These are phyloP conservation scores for Parnassius smintheus DNA, from an alignment of 2,888 invertebrate genomes.

Conservation along the genomic window DNA sequence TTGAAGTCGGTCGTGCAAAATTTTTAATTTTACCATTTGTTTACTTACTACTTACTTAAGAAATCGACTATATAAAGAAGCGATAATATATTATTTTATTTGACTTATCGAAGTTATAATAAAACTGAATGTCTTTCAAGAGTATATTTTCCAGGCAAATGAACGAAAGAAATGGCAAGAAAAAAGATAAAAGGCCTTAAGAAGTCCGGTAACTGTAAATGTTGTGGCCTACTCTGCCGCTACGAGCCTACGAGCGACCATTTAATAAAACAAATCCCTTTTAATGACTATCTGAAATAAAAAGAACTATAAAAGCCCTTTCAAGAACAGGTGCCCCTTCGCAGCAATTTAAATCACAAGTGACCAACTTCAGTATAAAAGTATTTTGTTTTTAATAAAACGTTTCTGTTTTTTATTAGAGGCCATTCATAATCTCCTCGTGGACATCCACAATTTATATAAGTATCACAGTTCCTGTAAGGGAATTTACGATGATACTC, in stretches of 20 bases:
- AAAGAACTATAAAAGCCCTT: constrained; percentile 45
- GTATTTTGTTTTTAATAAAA: not conserved
- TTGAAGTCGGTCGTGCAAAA: too few species aligned
- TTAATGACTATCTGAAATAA: constrained; percentile 52
- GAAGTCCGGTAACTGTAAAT: constrained; percentile 36
- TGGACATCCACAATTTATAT: too few species aligned
- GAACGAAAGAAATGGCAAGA: constrained; percentile 1
- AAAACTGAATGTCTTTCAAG: not conserved
- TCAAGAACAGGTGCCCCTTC: constrained; percentile 31
- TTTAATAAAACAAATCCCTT: constrained; percentile 47
- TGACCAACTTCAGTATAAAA: not conserved
- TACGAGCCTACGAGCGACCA: constrained; percentile 39
- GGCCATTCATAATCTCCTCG: too few species aligned
- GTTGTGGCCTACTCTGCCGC: constrained; percentile 37
- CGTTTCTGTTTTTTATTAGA: not conserved
- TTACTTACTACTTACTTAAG: too few species aligned
- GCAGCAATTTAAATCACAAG: constrained; percentile 14
- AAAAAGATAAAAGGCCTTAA: constrained; percentile 28
- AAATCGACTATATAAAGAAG: too few species aligned
- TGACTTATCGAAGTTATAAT: not conserved
- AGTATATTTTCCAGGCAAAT: constrained; percentile 3
- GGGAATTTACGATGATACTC: too few species aligned
- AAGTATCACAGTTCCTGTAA: too few species aligned
- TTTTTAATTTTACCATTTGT: too few species aligned
- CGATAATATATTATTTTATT: too few species aligned